phyloP scores from a whole-genome alignment of 1,140 invertebrate genomes.

The Sycobia sp. region DNA sequence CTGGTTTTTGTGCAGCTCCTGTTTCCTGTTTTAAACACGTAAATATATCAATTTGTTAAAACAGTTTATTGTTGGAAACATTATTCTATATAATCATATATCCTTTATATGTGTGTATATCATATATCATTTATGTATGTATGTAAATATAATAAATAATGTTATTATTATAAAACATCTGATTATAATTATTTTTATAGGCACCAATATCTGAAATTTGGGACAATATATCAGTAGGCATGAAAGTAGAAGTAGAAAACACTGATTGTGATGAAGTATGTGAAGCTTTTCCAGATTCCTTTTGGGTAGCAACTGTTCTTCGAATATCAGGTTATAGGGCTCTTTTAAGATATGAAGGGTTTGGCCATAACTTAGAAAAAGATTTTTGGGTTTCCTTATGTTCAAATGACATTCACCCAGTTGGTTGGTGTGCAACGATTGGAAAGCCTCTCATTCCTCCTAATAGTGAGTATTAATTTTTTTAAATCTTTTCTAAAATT shows the following conservation, averaged over 20 bases:
- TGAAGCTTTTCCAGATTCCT: constrained; percentile 80
- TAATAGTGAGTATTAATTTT: constrained; percentile 66
- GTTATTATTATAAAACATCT: too few relatives aligned
- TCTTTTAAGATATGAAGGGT: constrained; percentile 92
- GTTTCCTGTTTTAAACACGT: constrained; percentile 90
- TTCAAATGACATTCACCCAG: constrained; percentile 90
- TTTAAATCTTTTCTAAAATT: neutral
- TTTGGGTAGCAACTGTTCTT: constrained; percentile 94
- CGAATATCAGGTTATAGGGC: constrained; percentile 92
- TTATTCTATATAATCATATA: neutral
- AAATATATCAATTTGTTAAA: constrained; percentile 49
- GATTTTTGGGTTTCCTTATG: constrained; percentile 97
- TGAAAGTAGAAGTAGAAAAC: constrained; percentile 96
- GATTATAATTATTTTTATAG: too few relatives aligned
- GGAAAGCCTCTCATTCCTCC: constrained; percentile 94
- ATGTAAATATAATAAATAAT: neutral
- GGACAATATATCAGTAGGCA: constrained; percentile 90
- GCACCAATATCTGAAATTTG: constrained; percentile 90
- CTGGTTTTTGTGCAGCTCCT: constrained; percentile 82
- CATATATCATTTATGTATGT: too few relatives aligned
- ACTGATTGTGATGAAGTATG: constrained; percentile 82
- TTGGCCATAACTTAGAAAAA: constrained; percentile 82
- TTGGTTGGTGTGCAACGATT: constrained; percentile 95
- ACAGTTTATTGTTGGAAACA: neutral
- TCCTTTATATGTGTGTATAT: neutral